These are phyloP conservation scores for Hyperoplus immaculatus DNA, from an alignment of 2,797 vertebrate species.

Conservation along the genomic window DNA sequence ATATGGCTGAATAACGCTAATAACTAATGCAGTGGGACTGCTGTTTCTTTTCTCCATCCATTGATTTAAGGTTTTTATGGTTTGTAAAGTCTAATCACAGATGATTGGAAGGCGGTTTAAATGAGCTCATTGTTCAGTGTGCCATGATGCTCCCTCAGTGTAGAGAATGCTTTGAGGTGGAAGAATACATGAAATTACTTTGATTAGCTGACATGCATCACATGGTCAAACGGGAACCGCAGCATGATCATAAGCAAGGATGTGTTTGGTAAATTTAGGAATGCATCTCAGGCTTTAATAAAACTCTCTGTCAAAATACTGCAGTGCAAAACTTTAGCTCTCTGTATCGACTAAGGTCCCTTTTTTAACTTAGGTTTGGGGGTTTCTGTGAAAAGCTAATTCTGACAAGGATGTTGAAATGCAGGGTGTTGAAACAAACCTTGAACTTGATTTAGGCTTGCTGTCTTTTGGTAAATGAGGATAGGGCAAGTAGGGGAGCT, in stretches of 20 bases:
- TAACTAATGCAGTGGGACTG: slow-evolving; percentile 1
- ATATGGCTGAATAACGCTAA: slow-evolving; percentile 47
- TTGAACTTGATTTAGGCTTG: slow-evolving; percentile 44
- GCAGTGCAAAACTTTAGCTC: slow-evolving; percentile 9
- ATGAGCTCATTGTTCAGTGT: slow-evolving; percentile 72
- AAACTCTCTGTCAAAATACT: slow-evolving; percentile 33
- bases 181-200: slow-evolving; percentile 68
- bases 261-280: slow-evolving; percentile 25
- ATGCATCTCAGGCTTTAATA: background rate
- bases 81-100: slow-evolving; percentile 62
- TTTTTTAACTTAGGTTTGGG: slow-evolving; percentile 13
- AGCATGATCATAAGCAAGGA: slow-evolving; percentile 15
- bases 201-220: slow-evolving; percentile 63
- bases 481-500: slow-evolving; percentile 40
- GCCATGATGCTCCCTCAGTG: slow-evolving; percentile 49
- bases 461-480: slow-evolving; percentile 57
- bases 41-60: slow-evolving; percentile 63
- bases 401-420: slow-evolving; percentile 19
- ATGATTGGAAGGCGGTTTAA: slow-evolving; percentile 70
- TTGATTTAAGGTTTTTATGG: slow-evolving; percentile 65
- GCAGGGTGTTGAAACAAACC: slow-evolving; percentile 38
- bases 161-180: slow-evolving; percentile 52
- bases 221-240: slow-evolving; percentile 49
- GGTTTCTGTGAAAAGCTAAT: slow-evolving; percentile 28
- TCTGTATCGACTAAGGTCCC: slow-evolving; percentile 8